Evolutionary conservation across 2,797 vertebrate species (phyloP).

Genomic region (Octomys mimax): DNA sequence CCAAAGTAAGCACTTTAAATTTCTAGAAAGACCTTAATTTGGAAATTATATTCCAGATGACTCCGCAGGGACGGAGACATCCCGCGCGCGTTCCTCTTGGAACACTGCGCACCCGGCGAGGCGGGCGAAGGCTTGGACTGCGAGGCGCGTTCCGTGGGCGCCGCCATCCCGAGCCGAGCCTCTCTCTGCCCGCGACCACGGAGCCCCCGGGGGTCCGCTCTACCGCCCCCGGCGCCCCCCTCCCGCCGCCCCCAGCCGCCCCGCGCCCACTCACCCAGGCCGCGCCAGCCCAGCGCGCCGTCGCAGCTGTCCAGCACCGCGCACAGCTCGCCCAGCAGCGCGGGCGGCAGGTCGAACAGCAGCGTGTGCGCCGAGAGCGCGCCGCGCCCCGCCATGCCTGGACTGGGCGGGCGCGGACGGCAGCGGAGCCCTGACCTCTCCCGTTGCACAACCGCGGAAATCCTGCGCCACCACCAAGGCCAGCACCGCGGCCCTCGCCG

Average conservation of each 20-base stretch:
- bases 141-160: neutral
- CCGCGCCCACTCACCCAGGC: conserved; percentile 88
- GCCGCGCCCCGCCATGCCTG: conserved; percentile 48
- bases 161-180: neutral
- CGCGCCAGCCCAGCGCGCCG: conserved; percentile 90
- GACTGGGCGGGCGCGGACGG: too few relatives aligned
- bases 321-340: conserved; percentile 88
- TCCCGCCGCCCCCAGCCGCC: too few relatives aligned
- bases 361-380: conserved; percentile 70
- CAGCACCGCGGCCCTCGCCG: neutral
- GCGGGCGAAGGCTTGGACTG: neutral
- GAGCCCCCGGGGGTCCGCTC: neutral
- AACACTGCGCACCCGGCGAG: neutral
- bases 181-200: neutral
- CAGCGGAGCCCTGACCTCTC: neutral
- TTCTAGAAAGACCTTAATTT: neutral
- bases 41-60: neutral
- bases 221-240: neutral
- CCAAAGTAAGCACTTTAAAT: neutral
- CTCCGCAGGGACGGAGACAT: neutral
- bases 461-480: conserved; percentile 8
- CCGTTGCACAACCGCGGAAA: conserved; percentile 78
- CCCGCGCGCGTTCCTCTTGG: neutral
- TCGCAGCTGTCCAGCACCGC: conserved; percentile 90
- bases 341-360: conserved; percentile 89